Evolutionary conservation across 2,888 invertebrate species (phyloP).

Genomic region (Pterobdella sp.): DNA sequence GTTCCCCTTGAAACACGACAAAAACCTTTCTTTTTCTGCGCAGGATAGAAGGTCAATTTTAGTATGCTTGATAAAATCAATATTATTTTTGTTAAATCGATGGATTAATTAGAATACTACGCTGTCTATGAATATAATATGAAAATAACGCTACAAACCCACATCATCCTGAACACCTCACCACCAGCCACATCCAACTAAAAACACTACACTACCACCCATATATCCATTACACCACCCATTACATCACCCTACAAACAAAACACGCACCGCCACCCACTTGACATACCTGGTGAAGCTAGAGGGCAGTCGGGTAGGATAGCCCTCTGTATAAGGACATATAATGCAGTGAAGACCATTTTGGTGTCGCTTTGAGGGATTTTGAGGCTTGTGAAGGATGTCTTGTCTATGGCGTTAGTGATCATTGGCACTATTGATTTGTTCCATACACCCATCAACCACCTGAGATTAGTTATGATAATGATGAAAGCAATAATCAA

Average conservation of each 20-base stretch:
- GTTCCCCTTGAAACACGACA: conserved; percentile 44
- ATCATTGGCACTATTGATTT: neutral
- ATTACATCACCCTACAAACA: no score
- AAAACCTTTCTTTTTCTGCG: conserved; percentile 46
- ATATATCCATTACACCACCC: no score
- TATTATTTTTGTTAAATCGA: neutral
- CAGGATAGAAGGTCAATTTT: conserved; percentile 17
- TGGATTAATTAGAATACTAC: neutral
- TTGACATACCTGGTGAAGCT: conserved; percentile 42
- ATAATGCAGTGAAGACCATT: conserved; percentile 48
- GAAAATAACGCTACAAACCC: conserved; percentile 7
- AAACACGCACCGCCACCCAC: no score
- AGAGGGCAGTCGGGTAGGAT: conserved; percentile 48
- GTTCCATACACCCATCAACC: neutral
- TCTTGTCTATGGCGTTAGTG: neutral
- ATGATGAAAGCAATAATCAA: neutral
- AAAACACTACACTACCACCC: no score
- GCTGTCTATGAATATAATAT: neutral
- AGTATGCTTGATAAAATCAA: neutral
- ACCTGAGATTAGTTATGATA: neutral
- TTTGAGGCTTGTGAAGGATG: no score
- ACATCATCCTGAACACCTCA: no score
- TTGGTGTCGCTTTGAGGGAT: conserved; percentile 34
- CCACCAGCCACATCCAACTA: neutral
- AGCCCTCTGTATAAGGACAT: conserved; percentile 49